Conservation (phyloP, 1,140 invertebrate species). For the Saxidomus purpurata region DNA sequence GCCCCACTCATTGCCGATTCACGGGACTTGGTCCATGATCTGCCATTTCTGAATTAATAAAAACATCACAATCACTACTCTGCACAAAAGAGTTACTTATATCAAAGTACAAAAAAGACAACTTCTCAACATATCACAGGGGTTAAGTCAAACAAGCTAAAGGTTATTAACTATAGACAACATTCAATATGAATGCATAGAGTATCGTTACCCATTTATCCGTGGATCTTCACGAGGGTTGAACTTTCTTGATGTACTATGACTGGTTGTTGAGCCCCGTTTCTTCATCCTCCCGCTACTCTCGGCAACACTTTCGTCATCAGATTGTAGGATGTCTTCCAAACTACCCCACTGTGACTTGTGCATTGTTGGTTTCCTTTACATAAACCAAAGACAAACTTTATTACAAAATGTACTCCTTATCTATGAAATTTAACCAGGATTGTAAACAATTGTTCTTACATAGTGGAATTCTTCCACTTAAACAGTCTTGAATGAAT, state of each 20-base stretch:
- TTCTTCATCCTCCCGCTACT: slow-evolving; percentile 8
- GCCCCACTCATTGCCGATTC: slow-evolving; percentile 27
- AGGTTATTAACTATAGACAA: no score
- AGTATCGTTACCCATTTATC: slow-evolving; percentile 61
- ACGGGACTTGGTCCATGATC: slow-evolving; percentile 46
- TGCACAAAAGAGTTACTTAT: no score
- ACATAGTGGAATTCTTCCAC: no score
- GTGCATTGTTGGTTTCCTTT: slow-evolving; percentile 38
- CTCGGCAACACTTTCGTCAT: slow-evolving; percentile 72
- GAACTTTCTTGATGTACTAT: slow-evolving; percentile 36
- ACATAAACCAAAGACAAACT: neutral
- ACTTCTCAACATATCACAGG: no score
- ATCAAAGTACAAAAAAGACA: no score
- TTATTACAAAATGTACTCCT: no score
- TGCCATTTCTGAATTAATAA: slow-evolving; percentile 27
- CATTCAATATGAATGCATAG: no score
- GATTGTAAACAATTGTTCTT: no score
- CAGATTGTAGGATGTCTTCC: slow-evolving; percentile 64
- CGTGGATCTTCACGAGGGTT: slow-evolving; percentile 61
- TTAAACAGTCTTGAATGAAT: no score
- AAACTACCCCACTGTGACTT: slow-evolving; percentile 65
- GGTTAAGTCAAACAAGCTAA: no score
- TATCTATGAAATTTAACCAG: no score
- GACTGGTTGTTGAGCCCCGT: slow-evolving; percentile 40
- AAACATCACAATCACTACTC: neutral